phyloP scores from a whole-genome alignment of 2,113 vertebrate species.

The Illadopsis cleaveri region DNA sequence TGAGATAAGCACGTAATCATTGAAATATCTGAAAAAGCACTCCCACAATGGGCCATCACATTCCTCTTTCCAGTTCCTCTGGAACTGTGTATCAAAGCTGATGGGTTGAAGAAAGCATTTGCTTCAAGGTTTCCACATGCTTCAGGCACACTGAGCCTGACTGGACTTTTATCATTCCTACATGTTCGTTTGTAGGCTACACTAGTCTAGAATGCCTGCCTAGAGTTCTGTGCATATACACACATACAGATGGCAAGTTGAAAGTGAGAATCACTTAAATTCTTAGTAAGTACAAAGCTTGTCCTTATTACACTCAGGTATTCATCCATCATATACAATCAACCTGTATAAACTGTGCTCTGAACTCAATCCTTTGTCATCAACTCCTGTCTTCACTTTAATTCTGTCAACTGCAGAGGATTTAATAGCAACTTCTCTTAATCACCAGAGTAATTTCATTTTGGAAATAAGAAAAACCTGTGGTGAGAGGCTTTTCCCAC shows the following conservation, averaged over 20 bases:
- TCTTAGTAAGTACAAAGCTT: neutral
- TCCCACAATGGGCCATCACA: neutral
- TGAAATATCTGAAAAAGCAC: neutral
- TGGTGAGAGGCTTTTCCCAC: neutral
- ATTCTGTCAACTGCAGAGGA: neutral
- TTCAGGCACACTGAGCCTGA: neutral
- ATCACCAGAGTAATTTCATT: neutral
- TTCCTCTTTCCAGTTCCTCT: neutral
- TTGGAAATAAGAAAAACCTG: neutral
- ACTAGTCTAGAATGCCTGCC: neutral
- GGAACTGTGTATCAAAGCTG: neutral
- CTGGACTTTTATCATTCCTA: neutral
- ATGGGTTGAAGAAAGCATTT: neutral
- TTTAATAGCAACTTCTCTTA: neutral
- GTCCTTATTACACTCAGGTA: neutral
- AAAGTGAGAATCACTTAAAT: neutral
- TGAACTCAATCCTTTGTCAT: neutral
- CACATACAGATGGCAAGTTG: neutral
- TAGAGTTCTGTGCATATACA: neutral
- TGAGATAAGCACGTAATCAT: accelerated
- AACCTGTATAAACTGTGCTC: neutral
- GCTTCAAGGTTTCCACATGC: neutral
- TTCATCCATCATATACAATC: neutral
- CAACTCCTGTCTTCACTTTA: neutral
- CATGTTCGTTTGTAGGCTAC: neutral